A percentile compares a stretch with the other conserved stretches of the same genome.
Evolutionary conservation across 2,888 invertebrate species (phyloP).

Genomic region (Acanthosepion lycidas): DNA sequence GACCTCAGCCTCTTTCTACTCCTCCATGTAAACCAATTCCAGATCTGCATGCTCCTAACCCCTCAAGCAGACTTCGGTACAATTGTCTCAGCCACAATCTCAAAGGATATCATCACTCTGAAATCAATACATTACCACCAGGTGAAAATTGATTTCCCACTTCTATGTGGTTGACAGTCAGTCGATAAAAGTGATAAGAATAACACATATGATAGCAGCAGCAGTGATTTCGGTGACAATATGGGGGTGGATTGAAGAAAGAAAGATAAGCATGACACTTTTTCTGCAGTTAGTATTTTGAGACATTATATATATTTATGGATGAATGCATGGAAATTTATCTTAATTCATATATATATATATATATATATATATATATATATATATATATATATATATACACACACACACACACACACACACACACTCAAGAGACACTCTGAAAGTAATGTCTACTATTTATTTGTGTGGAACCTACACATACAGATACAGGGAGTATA

Average conservation of each 20-base stretch:
- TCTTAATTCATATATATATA: neutral
- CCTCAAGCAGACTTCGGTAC: neutral
- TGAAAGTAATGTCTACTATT: too few species aligned
- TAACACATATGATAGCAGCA: neutral
- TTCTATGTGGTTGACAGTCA: neutral
- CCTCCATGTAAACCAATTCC: neutral
- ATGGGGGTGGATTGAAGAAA: neutral
- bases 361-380: neutral
- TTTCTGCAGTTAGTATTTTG: neutral
- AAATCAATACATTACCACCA: neutral
- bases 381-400: neutral
- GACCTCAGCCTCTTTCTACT: too few species aligned
- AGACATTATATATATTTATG: neutral
- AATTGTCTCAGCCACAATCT: neutral
- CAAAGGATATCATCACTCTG: neutral
- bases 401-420: too few species aligned
- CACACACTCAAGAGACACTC: too few species aligned
- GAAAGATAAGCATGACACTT: neutral
- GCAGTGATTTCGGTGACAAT: neutral
- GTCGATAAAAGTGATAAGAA: neutral
- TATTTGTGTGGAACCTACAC: too few species aligned
- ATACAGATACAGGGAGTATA: too few species aligned
- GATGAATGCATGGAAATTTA: neutral
- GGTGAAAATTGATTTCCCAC: neutral
- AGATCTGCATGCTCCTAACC: neutral